phyloP scores from a whole-genome alignment of 2,797 vertebrate species.

The Pipistrellus pygmaeus region DNA sequence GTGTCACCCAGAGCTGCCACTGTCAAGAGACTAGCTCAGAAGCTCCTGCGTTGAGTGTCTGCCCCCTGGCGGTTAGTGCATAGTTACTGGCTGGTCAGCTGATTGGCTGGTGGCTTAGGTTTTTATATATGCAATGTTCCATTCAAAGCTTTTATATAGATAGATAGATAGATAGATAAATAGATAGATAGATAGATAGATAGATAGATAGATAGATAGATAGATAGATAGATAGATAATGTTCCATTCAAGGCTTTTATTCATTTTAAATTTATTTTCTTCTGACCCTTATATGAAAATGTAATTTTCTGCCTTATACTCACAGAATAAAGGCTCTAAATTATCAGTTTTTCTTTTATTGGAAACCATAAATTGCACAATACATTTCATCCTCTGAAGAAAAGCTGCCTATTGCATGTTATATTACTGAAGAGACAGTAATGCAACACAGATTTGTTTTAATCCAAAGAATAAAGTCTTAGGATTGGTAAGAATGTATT shows the following conservation, averaged over 20 bases:
- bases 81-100: too few relatives aligned
- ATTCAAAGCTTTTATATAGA: too few relatives aligned
- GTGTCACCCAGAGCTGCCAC: too few relatives aligned
- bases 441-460: background rate
- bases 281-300: background rate
- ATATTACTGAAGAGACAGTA: background rate
- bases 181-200: too few relatives aligned
- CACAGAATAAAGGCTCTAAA: background rate
- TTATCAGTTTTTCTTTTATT: background rate
- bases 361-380: background rate
- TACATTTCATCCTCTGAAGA: background rate
- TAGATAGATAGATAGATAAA: too few relatives aligned
- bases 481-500: background rate
- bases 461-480: background rate
- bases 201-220: too few relatives aligned
- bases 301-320: background rate
- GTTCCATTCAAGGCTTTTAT: background rate
- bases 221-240: background rate
- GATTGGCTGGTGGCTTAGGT: too few relatives aligned
- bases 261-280: conserved; percentile 3
- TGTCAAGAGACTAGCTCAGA: too few relatives aligned
- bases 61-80: too few relatives aligned
- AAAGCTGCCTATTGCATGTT: background rate
- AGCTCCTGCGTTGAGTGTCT: too few relatives aligned
- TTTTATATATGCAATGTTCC: too few relatives aligned